Conservation (phyloP, 2,888 invertebrate genomes). For the Epistrophe grossulariae region DNA sequence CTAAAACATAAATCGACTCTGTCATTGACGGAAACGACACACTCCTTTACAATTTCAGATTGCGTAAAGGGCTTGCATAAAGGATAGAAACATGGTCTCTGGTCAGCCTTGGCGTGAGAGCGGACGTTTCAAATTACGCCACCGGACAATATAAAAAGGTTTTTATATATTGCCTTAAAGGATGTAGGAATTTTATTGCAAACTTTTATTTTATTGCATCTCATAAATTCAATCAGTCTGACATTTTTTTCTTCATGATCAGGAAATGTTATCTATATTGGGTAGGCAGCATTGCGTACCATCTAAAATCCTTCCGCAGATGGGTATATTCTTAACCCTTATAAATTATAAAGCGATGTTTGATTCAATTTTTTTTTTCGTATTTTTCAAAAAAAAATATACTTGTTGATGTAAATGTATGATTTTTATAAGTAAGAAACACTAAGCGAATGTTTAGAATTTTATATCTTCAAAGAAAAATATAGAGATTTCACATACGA, state of each 20-base stretch:
- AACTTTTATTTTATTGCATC: conserved; percentile 74
- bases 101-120: conserved; percentile 18
- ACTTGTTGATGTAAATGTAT: background rate
- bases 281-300: conserved; percentile 20
- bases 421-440: background rate
- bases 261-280: conserved; percentile 45
- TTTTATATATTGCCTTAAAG: conserved; percentile 44
- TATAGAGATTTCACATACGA: background rate
- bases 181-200: conserved; percentile 68
- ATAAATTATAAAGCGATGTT: conserved; percentile 12
- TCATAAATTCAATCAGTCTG: conserved; percentile 70
- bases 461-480: background rate
- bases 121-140: conserved; percentile 62
- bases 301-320: background rate
- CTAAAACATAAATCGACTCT: conserved; percentile 46
- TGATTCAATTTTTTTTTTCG: background rate
- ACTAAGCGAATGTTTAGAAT: background rate
- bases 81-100: conserved; percentile 32
- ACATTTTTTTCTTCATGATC: conserved; percentile 49
- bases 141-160: conserved; percentile 60
- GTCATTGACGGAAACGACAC: conserved; percentile 51
- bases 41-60: conserved; percentile 40
- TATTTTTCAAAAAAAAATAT: background rate
- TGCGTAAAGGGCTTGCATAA: conserved; percentile 24
- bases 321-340: conserved; percentile 5